These are phyloP conservation scores for Drosophila conformis DNA, from an alignment of 2,888 invertebrate genomes.

Conservation along the genomic window DNA sequence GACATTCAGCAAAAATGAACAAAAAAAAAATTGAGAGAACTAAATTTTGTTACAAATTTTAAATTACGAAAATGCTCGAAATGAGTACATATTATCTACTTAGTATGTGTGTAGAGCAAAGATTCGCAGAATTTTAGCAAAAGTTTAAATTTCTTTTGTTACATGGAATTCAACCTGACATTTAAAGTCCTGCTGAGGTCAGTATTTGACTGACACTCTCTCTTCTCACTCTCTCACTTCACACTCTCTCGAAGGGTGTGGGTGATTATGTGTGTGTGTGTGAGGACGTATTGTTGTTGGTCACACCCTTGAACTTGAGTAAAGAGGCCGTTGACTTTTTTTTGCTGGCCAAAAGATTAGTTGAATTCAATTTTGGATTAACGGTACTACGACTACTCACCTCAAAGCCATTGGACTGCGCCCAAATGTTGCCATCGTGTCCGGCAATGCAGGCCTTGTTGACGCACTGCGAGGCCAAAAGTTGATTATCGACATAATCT, in stretches of 20 bases:
- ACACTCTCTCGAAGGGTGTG: constrained; percentile 18
- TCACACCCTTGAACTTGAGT: constrained; percentile 85
- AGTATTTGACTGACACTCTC: constrained; percentile 16
- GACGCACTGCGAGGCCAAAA: constrained; percentile 97
- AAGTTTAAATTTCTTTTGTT: neutral
- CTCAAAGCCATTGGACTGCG: constrained; percentile 96
- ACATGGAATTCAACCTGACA: neutral
- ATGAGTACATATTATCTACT: neutral
- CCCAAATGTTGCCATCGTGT: constrained; percentile 98
- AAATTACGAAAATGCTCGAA: neutral
- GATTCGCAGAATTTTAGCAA: neutral
- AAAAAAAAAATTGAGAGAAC: neutral
- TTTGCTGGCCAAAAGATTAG: constrained; percentile 22
- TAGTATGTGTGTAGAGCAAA: neutral
- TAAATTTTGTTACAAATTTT: neutral
- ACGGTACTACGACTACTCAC: constrained; percentile 88
- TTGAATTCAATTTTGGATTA: constrained; percentile 10
- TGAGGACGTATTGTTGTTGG: constrained; percentile 63
- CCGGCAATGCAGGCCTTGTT: constrained; percentile 97
- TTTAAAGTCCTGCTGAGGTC: constrained; percentile 34
- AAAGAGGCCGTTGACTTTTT: constrained; percentile 37
- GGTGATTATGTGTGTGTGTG: constrained; percentile 20
- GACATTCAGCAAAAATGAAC: constrained; percentile 30
- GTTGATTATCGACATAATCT: constrained; percentile 99
- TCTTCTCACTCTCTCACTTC: constrained; percentile 18